Conservation (phyloP, 1,140 invertebrate genomes). For the Trichogramma pretiosum region DNA sequence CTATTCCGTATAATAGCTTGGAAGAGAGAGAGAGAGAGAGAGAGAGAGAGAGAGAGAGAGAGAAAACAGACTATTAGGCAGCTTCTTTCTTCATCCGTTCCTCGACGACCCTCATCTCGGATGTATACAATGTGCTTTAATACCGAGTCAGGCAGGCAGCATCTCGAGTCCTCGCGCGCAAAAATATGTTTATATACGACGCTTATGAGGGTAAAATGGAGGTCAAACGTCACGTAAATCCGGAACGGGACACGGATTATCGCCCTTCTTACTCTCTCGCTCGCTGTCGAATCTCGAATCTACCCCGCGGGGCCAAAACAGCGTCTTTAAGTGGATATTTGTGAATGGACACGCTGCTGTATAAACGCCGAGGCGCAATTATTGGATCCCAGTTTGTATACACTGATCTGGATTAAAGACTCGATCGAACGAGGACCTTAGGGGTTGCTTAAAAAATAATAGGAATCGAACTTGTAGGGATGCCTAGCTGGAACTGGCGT, state of each 20-base stretch:
- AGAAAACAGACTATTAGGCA: background rate
- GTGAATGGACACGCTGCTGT: slow-evolving; percentile 2
- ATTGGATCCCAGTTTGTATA: no score
- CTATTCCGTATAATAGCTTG: no score
- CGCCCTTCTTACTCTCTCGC: background rate
- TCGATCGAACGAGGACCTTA: no score
- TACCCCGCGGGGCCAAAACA: background rate
- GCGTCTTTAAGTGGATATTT: slow-evolving; percentile 15
- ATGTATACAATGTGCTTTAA: no score
- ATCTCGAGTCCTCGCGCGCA: no score
- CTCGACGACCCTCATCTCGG: no score
- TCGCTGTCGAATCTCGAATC: background rate
- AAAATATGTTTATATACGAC: no score
- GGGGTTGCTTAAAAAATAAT: slow-evolving; percentile 17
- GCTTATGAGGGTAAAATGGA: no score
- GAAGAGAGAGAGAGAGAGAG: background rate
- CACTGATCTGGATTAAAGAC: no score
- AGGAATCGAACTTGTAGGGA: background rate
- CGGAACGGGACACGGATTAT: slow-evolving; percentile 10
- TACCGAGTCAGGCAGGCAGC: no score
- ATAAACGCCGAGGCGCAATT: background rate
- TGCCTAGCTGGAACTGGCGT: background rate
- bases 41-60: background rate
- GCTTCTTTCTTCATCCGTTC: background rate
- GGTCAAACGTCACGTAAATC: slow-evolving; percentile 18